These are phyloP conservation scores for Chaetodon auriga DNA, from an alignment of 2,113 vertebrate genomes.

Conservation along the genomic window DNA sequence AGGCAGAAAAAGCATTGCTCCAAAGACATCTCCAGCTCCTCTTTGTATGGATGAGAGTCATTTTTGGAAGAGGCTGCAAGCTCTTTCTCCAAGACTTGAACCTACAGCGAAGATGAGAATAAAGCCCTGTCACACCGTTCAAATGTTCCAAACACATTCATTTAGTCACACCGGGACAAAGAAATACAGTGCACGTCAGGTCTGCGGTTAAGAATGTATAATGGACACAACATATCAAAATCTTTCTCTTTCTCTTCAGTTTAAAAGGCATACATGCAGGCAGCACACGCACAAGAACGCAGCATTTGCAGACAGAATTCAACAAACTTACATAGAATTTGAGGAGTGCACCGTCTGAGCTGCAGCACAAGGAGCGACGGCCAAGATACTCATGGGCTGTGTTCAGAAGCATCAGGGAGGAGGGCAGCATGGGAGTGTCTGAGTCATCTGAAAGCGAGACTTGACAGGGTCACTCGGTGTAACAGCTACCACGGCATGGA, in stretches of 20 bases:
- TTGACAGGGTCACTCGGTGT: constrained; percentile 23
- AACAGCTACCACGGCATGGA: constrained; percentile 9
- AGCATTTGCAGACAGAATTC: background rate
- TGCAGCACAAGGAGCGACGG: constrained; percentile 94
- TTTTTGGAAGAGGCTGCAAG: constrained; percentile 84
- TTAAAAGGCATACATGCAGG: background rate
- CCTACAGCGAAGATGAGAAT: constrained; percentile 76
- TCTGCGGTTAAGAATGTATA: background rate
- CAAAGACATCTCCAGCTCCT: constrained; percentile 95
- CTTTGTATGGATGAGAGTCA: constrained; percentile 93
- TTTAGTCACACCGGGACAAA: background rate
- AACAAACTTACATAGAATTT: constrained; percentile 92
- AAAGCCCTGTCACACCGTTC: constrained; percentile 12
- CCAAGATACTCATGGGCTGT: constrained; percentile 97
- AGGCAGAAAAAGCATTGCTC: constrained; percentile 98
- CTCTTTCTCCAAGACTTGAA: constrained; percentile 92
- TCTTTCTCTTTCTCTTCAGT: background rate
- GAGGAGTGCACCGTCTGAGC: constrained; percentile 93
- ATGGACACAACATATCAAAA: background rate
- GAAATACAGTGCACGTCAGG: background rate
- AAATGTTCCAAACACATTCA: background rate
- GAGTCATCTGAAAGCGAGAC: constrained; percentile 77
- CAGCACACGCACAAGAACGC: background rate
- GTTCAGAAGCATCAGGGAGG: constrained; percentile 96
- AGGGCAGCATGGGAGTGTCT: constrained; percentile 91